Conservation (phyloP, 37 sponge, comb jelly and placozoan species). For the Halisarca cf. caerulea region DNA sequence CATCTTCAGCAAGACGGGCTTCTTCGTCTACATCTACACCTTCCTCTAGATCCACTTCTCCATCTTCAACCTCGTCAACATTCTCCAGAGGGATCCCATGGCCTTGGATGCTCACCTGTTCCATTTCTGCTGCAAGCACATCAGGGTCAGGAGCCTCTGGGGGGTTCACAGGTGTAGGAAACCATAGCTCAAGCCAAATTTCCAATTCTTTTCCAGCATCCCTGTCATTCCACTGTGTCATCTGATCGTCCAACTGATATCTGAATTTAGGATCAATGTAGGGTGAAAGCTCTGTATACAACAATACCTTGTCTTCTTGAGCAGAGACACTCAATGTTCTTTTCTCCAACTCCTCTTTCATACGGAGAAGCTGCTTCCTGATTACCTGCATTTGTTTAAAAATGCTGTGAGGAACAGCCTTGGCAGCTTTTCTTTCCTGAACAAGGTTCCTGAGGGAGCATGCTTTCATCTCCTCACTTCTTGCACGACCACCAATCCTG, state of each 20-base stretch:
- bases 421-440: not conserved
- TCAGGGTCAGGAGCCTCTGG: not conserved
- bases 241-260: not conserved
- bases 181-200: constrained; percentile 69
- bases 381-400: not conserved
- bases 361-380: not conserved
- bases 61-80: constrained; percentile 17
- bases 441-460: constrained; percentile 43
- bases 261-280: not conserved
- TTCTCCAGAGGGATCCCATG: not conserved
- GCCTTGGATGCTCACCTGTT: not conserved
- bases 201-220: constrained; percentile 48
- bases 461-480: constrained; percentile 63
- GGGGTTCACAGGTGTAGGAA: not conserved
- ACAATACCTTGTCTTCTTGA: constrained; percentile 22
- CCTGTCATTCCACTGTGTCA: not conserved
- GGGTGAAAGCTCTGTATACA: not conserved
- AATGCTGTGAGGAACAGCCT: not conserved
- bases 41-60: not conserved
- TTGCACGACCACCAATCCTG: constrained; percentile 86
- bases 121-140: constrained; percentile 5
- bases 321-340: not conserved
- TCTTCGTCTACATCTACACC: constrained; percentile 61
- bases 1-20: constrained; percentile 52
- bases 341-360: constrained; percentile 30